Conservation (phyloP, 1,140 invertebrate genomes). For the Drosophila sp. region DNA sequence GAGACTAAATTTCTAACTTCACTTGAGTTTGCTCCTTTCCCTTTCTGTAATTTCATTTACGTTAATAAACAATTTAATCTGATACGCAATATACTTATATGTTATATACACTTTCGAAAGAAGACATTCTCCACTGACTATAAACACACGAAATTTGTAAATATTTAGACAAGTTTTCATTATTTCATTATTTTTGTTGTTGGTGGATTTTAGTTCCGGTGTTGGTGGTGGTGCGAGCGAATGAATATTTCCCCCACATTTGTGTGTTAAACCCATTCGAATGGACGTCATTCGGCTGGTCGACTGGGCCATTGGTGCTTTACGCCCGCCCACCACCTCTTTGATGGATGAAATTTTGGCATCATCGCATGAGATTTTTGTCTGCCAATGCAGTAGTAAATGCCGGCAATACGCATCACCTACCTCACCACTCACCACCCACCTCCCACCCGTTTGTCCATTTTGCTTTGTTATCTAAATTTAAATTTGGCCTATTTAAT, state of each 20-base stretch:
- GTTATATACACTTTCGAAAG: neutral
- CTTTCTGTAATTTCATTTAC: too few species aligned
- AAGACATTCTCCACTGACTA: neutral
- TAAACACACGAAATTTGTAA: neutral
- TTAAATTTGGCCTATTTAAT: slow-evolving; percentile 76
- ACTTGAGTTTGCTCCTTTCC: too few species aligned
- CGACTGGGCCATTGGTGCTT: neutral
- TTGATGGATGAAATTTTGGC: slow-evolving; percentile 8
- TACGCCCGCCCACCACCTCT: neutral
- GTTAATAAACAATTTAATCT: too few species aligned
- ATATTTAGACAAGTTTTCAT: slow-evolving; percentile 10
- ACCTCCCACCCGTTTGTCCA: neutral
- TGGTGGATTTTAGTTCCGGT: slow-evolving; percentile 2
- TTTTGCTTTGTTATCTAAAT: slow-evolving; percentile 60
- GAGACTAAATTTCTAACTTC: too few species aligned
- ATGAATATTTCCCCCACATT: neutral
- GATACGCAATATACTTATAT: neutral
- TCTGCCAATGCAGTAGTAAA: slow-evolving; percentile 11
- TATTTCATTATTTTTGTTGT: neutral
- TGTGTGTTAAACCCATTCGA: neutral
- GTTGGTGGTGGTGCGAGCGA: neutral
- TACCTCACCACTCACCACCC: slow-evolving; percentile 13
- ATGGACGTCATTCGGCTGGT: neutral
- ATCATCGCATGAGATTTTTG: slow-evolving; percentile 1
- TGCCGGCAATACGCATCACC: slow-evolving; percentile 34